Percentiles rank a stretch among this genome's conserved stretches.
phyloP scores from a whole-genome alignment of 2,113 vertebrate species.

The Pithys albifrons region DNA sequence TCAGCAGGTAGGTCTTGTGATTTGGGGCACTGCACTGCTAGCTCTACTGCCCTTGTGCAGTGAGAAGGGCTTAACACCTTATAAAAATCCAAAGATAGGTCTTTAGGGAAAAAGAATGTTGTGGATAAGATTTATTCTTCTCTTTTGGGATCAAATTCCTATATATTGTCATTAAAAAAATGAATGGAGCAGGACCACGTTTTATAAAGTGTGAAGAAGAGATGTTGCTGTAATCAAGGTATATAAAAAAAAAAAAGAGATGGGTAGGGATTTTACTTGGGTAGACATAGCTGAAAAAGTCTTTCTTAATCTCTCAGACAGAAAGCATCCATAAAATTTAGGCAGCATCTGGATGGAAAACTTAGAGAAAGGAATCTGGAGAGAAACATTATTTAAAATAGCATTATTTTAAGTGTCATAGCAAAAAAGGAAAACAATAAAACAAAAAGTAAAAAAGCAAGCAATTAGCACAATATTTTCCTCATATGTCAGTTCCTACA shows the following conservation, averaged over 20 bases:
- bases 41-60: neutral
- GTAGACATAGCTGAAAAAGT: neutral
- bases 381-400: neutral
- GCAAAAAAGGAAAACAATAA: neutral
- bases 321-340: neutral
- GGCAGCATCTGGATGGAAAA: neutral
- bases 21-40: neutral
- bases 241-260: neutral
- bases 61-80: neutral
- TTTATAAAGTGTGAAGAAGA: neutral
- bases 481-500: neutral
- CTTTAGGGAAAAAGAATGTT: neutral
- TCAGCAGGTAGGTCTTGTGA: conserved; percentile 1
- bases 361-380: neutral
- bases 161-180: neutral
- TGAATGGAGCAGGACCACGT: neutral
- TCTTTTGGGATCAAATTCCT: neutral
- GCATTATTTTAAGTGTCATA: neutral
- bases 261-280: neutral
- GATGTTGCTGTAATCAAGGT: neutral
- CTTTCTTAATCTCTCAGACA: neutral
- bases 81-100: neutral
- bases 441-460: neutral
- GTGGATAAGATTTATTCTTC: neutral
- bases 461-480: neutral